Evolutionary conservation across 2,888 invertebrate species (phyloP), one percentile per base, ranked within the genome.

Genomic region (Caenorhabditis sinica): DNA sequence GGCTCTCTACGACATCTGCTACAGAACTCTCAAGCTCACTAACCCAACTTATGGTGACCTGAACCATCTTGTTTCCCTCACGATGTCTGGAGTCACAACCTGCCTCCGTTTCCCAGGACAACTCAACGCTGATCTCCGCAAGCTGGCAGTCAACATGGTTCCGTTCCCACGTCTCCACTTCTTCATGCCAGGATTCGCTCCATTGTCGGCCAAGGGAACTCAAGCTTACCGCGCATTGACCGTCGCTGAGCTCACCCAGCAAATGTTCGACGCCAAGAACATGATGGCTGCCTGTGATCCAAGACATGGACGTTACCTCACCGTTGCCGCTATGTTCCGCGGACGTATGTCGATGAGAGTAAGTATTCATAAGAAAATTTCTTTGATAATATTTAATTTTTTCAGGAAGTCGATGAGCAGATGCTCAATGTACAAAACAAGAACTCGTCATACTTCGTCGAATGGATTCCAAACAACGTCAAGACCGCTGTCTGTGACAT

Each of bases 401-500:
- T 83, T 51, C 25, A 89, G 93, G 95, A 95, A 89, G 95, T 96
- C 91, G 96, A 96, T 90, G 96, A 96, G 84, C 96, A 96, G 93
- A 97, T 97, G 97, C 95, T 97, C 90, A 96, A 96, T 94, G 96
- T 97, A 91, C 97, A 97, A 93, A 97, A 96, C 94, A 97, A 97
- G 94, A 97, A 97, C 95, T 95, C 96, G 92, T 95, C 95, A 88
- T 96, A 95, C 94, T 96, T 96, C 93, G 96, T 96, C 1, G 96
- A 96, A 94, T 96, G 97, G 97, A 97, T 97, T 71, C 94, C 97
- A 71, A 96, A 96, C 94, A 97, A 97, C 94, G 96, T 97, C 71
- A 97, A 97, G 95, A 96, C 96, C 20, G 96, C 96, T 40, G 91
- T 91, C 88, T 97, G 97, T 94, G 97, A 97, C 94, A 97, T 97